A percentile compares a stretch with the other conserved stretches of the same genome.
Conservation (phyloP, 53 echinoderm and acorn worm species). For the Luidia sarsii region DNA sequence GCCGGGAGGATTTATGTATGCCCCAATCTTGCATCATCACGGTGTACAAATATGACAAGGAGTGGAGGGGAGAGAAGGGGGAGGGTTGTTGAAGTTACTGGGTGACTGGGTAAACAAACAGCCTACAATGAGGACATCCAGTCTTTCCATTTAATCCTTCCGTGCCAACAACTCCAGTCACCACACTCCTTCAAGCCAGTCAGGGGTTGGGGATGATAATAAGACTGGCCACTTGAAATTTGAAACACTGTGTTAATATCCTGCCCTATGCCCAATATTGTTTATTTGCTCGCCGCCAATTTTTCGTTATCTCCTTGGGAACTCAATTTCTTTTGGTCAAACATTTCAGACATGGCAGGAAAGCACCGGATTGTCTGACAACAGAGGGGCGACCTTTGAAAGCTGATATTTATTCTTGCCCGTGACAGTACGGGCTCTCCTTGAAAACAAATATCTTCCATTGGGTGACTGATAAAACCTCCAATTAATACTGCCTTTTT, state of each 20-base stretch:
- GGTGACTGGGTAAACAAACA: slow-evolving; percentile 24
- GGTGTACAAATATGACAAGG: slow-evolving; percentile 1
- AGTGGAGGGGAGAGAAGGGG: not conserved
- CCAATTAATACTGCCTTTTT: not conserved
- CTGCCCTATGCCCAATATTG: not conserved
- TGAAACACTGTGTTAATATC: slow-evolving; percentile 45
- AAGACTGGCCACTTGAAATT: slow-evolving; percentile 44
- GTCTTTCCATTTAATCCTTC: slow-evolving; percentile 14
- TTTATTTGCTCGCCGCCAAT: not conserved
- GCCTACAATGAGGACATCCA: slow-evolving; percentile 37
- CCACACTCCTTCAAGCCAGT: too few species aligned
- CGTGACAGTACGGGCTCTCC: too few species aligned
- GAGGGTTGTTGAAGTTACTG: not conserved
- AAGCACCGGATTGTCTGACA: too few species aligned
- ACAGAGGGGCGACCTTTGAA: slow-evolving; percentile 30
- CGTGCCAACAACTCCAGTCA: slow-evolving; percentile 45
- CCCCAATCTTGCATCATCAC: not conserved
- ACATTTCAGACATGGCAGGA: not conserved
- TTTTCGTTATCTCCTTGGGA: not conserved
- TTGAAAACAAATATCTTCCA: not conserved
- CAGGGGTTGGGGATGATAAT: slow-evolving; percentile 26
- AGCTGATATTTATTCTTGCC: not conserved
- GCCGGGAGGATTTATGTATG: not conserved
- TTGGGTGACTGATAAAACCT: not conserved
- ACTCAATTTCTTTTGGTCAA: not conserved